Evolutionary conservation across 2,888 invertebrate species (phyloP), one percentile per base, ranked within the genome.

Genomic region (Eristalinus aeneus): DNA sequence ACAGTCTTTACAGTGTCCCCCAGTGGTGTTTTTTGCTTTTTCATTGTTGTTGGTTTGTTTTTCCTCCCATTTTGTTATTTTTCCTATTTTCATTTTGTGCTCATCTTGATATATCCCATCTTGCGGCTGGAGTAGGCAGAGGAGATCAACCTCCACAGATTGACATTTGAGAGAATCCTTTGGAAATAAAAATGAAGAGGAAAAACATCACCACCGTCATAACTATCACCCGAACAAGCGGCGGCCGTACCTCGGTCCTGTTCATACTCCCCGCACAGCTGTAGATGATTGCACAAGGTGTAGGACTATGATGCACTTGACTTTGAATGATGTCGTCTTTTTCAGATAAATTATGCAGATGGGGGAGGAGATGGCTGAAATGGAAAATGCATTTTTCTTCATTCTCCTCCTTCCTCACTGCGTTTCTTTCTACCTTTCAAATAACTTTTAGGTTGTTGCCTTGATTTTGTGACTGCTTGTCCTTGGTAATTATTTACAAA

Each of bases 261-360:
- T 71, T 65, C 39, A 56, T 56, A 56, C 56, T 56, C 22, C 56
- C 31, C 72, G 22, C 65, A 27, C 65, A 36, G 71, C 60, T 72
- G 46, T 61, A 65, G 31, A 67, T 39, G 39, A 39, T 39, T 74
- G 64, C 64, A 76, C 72, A 77, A 74, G 81, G 81, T 77, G 85
- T 85, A 77, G 56, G 76, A 60, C 80, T 81, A 69, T 73, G 73
- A 78, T 86, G 77, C 65, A 86, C 86, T 86, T 86, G 86, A 86
- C 81, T 86, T 86, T 86, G 86, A 81, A 86, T 86, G 73, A 81
- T 77, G 81, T 81, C 77, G 81, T 71, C 81, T 86, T 67, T 86
- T 86, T 78, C 77, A 71, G 77, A 81, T 86, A 65, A 81, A 81
- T 81, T 86, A 81, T 80, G 68, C 46, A 77, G 69, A 53, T 31